Base-by-base conservation (phyloP, 2,888 invertebrate species). In the Adela reaumurella region DNA sequence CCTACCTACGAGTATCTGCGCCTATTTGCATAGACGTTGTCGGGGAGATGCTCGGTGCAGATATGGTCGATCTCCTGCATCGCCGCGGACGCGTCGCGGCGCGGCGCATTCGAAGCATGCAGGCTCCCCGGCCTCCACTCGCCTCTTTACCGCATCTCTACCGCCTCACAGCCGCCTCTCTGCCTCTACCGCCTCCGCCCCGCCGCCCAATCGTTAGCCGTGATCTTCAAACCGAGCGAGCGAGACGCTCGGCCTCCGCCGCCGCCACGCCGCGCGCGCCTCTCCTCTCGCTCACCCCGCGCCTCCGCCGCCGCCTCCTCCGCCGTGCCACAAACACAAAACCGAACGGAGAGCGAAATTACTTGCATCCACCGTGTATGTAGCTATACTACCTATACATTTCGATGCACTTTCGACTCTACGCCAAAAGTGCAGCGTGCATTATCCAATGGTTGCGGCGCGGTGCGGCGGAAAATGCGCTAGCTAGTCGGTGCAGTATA, bases 351-450 rank as follows among this genome's bases (percentile, higher is more conserved):
- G 78, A 78, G 78, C 74, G 78, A 78, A 52, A 50, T 50, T 45
- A 50, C 77, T 77, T 77, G 78, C 78, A 77, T 65, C 70, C 69
- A 76, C 74, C 76, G 77, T 77, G 77, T 77, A 77, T 74, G 77
- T 77, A 77, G 74, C 73, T 73, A 70, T n/a, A n/a, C n/a, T n/a
- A n/a, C 72, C 74, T 74, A 35, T 35, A 14, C 35, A 35, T 8
- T 3, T 8, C 46, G 57, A 29, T 46, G 56, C 55, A 62, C 64
- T 63, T 56, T 53, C 55, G 58, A 65, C 65, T 58, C 56, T 65
- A 60, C 54, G 49, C 5, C 50, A 55, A n/a, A n/a, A n/a, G n/a
- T n/a, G 43, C 48, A 42, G 56, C 43, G 24, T 24, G 24, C 24
- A 24, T 10, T 6, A 10, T 10, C 6, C 6, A 24, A 24, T 10